Evolutionary conservation across 2,888 invertebrate genomes (phyloP).

Genomic region (Xanthia icteritia): DNA sequence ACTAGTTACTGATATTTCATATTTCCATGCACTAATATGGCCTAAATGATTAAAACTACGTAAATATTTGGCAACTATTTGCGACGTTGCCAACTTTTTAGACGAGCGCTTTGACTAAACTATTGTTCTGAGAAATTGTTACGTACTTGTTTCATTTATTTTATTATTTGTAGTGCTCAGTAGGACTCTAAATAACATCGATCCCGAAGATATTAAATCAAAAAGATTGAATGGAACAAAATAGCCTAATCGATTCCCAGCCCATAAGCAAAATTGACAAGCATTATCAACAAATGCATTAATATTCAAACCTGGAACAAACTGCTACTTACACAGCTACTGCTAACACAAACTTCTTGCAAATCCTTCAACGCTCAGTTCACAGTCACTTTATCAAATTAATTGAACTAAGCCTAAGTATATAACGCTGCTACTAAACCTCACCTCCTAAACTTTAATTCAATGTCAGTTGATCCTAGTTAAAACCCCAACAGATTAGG

Average conservation of each 20-base stretch:
- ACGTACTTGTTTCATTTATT: background rate
- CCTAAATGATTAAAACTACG: no score
- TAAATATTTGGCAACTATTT: no score
- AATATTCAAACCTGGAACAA: background rate
- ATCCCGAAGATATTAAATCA: background rate
- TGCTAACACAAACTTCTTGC: background rate
- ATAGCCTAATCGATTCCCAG: background rate
- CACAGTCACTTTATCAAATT: background rate
- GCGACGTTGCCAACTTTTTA: no score
- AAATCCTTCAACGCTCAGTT: background rate
- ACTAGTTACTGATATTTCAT: no score
- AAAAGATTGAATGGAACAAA: background rate
- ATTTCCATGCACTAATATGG: no score
- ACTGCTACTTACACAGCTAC: no score
- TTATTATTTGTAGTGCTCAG: background rate
- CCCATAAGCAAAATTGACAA: background rate
- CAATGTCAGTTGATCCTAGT: slow-evolving; percentile 19
- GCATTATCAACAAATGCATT: background rate
- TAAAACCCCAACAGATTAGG: slow-evolving; percentile 29
- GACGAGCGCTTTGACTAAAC: background rate
- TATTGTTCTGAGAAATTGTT: slow-evolving; percentile 6
- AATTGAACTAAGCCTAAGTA: slow-evolving; percentile 4
- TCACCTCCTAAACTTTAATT: slow-evolving; percentile 13
- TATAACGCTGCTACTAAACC: background rate
- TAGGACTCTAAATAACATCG: background rate